A percentile compares a stretch with the other conserved stretches of the same genome.
Conservation (phyloP, 2,888 invertebrate species). For the Patella caerulea region DNA sequence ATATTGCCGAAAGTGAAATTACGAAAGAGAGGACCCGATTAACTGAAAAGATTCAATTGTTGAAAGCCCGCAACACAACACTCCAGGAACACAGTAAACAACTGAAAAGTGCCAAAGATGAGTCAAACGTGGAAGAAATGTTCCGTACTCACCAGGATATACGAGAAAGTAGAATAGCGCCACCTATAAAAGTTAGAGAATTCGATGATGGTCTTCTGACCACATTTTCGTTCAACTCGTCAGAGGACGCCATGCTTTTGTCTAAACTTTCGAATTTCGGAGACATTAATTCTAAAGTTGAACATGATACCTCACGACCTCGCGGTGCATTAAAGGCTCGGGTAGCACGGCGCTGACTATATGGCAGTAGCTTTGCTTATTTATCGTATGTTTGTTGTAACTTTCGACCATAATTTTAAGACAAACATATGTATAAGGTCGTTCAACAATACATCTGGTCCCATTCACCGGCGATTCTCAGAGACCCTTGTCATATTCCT, state of each 20-base stretch:
- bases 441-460: no score
- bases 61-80: slow-evolving; percentile 14
- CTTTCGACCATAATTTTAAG: no score
- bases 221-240: slow-evolving; percentile 46
- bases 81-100: slow-evolving; percentile 22
- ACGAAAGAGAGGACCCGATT: slow-evolving; percentile 49
- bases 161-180: slow-evolving; percentile 44
- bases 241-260: slow-evolving; percentile 47
- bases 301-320: slow-evolving; percentile 5
- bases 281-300: slow-evolving; percentile 47
- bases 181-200: slow-evolving; percentile 48
- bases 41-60: slow-evolving; percentile 37
- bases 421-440: no score
- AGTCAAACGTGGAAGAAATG: slow-evolving; percentile 52
- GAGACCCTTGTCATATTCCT: no score
- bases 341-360: no score
- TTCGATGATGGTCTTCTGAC: slow-evolving; percentile 48
- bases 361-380: no score
- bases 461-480: no score
- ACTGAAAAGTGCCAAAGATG: slow-evolving; percentile 44
- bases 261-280: slow-evolving; percentile 54
- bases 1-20: slow-evolving; percentile 42
- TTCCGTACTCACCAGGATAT: slow-evolving; percentile 50
- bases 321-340: no score
- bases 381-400: no score